Evolutionary conservation across 1,140 invertebrate species (phyloP), one percentile per base, ranked within the genome.

Genomic region (Aethina tumida): DNA sequence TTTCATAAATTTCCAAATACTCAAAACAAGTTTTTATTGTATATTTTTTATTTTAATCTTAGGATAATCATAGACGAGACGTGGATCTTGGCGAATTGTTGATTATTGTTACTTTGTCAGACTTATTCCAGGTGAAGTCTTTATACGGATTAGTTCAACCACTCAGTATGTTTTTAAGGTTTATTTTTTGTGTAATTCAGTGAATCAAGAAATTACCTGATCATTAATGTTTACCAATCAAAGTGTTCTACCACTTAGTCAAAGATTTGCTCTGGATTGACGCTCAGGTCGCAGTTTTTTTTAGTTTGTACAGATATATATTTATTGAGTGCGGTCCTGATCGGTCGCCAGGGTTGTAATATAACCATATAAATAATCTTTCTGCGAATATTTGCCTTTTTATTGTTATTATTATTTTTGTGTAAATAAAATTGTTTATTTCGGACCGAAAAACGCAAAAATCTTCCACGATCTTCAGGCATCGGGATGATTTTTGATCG

Each of bases 361-460:
- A 58, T 58, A 58, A 58, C 55, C 55, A 58, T 58, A 58, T 58
- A 58, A 47, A 58, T 58, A 57, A 44, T 42, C 31, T 45, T 36
- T 40, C 42, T 40, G 37, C 43, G 38, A 41, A 41, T 45, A 39
- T 48, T 49, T 49, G 40, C 39, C 43, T 52, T 47, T 41, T 45
- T 46, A 39, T 28, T 43, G 36, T 48, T 25, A 32, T 26, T 43
- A 45, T 45, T 40, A 35, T 31, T 41, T 28, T 41, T 44, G 18
- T 52, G 43, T 49, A 52, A 16, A 51, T 52, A 49, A 45, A 35
- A 30, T 43, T 35, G 30, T 38, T 43, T 47, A 8, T 9, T 30
- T 38, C 19, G 14, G 14, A 33, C 30, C 10, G 14, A 10, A 34
- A 32, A 36, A 18, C 7, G 5, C 9, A 17, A 27, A 10, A 33